Evolutionary conservation across 1,140 invertebrate genomes (phyloP).

Genomic region (Tyrophagus putrescentiae): DNA sequence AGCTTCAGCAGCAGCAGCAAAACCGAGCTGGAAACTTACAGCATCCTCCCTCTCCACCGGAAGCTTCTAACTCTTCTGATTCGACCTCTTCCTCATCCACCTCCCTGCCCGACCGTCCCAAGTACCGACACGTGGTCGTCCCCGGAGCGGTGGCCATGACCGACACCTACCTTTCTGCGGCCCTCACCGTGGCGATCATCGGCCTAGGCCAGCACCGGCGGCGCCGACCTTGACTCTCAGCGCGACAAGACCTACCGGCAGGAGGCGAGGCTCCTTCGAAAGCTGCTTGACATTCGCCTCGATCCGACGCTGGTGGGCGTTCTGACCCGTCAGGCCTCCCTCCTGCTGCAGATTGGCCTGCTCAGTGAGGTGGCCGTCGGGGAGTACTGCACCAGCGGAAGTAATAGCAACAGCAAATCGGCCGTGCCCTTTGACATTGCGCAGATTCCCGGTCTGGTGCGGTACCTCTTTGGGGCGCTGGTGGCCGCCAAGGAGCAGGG

Average conservation of each 20-base stretch:
- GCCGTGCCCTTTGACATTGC: slow-evolving; percentile 39
- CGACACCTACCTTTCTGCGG: slow-evolving; percentile 61
- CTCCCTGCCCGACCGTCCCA: slow-evolving; percentile 33
- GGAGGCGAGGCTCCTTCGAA: slow-evolving; percentile 57
- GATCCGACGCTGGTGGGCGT: slow-evolving; percentile 49
- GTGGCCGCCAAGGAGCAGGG: slow-evolving; percentile 52
- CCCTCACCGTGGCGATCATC: slow-evolving; percentile 47
- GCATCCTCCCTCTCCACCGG: not conserved
- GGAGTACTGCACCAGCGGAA: slow-evolving; percentile 50
- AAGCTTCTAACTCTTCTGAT: not conserved
- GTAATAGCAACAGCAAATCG: too few relatives aligned
- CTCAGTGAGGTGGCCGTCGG: slow-evolving; percentile 54
- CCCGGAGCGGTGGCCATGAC: slow-evolving; percentile 43
- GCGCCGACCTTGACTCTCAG: slow-evolving; percentile 57
- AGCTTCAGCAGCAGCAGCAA: too few relatives aligned
- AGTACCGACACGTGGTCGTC: slow-evolving; percentile 56
- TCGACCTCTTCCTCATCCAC: not conserved
- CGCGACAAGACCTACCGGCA: slow-evolving; percentile 58
- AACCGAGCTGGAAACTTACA: too few relatives aligned
- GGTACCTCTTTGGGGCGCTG: slow-evolving; percentile 58
- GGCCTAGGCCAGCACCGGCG: slow-evolving; percentile 58
- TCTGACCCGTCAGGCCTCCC: slow-evolving; percentile 39
- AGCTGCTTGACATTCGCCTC: slow-evolving; percentile 56
- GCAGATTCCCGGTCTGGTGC: slow-evolving; percentile 66
- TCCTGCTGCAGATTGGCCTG: slow-evolving; percentile 46